Evolutionary conservation across 2,797 vertebrate species (phyloP).

Genomic region (Rhynchotus rufescens): DNA sequence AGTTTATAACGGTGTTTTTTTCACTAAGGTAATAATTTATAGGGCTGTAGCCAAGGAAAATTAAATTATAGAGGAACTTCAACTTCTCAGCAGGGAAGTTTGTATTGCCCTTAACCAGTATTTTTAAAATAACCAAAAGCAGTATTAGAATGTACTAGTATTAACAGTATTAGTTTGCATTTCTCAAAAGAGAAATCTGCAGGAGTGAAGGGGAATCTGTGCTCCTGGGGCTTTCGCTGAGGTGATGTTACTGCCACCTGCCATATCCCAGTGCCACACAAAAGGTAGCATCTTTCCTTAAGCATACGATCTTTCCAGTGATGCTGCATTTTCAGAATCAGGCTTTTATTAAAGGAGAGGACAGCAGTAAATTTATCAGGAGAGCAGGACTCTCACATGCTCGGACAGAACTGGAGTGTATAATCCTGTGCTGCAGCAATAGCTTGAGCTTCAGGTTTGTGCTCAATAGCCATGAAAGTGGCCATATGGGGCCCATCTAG

Average conservation of each 20-base stretch:
- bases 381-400: neutral
- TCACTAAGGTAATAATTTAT: neutral
- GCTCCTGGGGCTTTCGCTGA: neutral
- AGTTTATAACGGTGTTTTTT: neutral
- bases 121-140: neutral
- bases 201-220: neutral
- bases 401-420: neutral
- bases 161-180: neutral
- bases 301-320: neutral
- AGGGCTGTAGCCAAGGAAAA: neutral
- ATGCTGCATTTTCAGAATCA: neutral
- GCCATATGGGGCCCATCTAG: neutral
- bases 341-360: neutral
- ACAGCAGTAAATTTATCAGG: neutral
- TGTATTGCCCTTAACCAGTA: neutral
- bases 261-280: neutral
- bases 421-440: neutral
- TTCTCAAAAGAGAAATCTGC: rapidly evolving
- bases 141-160: neutral
- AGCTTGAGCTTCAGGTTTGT: neutral
- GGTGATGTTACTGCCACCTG: neutral
- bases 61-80: neutral
- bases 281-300: neutral
- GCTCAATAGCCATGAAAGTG: neutral
- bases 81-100: neutral